Base-by-base conservation (phyloP, 2,113 vertebrate genomes). In the Cyphomyrus plagiostoma region DNA sequence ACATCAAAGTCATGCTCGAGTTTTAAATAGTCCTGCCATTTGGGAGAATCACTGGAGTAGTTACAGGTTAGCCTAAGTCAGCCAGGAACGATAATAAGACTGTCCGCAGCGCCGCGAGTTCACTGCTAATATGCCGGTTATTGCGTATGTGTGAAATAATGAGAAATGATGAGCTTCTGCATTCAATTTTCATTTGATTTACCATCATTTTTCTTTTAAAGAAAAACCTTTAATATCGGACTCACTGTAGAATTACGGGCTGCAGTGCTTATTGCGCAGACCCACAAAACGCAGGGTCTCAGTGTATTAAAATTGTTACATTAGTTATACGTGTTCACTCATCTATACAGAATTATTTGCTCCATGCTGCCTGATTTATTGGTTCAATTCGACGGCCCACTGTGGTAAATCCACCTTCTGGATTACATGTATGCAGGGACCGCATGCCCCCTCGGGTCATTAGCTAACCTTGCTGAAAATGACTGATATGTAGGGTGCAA, bases 1-100 rank as follows among this genome's bases (percentile, higher is more conserved):
- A 90, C 48, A 93, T 89, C 88, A 90, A 48, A 89, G 91, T 91
- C 91, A 90, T 62, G 13, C 74, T 23, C 56, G 52, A 56, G 86
- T 88, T 90, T 88, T 88, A 88, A 88, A 88, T 88, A 90, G 82
- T 66, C 70, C 89, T 62, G 74, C 26, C 52, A 50, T 90, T 90
- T 45, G 42, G 42, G 42, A 80, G 49, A 82, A 82, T 82, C 86
- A 70, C 3, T 35, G 48, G 49, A 90, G 7, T n/a, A 48, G 49
- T 82, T 80, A 39, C 62, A 83, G 70, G 48, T 82, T 30, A 30
- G 52, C 89, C 13, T 35, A 45, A 66, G 56, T 11, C 39, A 66
- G 53, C 82, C 82, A 3, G 80, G 9, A 83, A 42, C 1, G 1
- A 42, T 23, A 46, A 30, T 88, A 23, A 46, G 87, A 88, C 39